Evolutionary conservation across 2,888 invertebrate species (phyloP).

Genomic region (Drosophila cognata): DNA sequence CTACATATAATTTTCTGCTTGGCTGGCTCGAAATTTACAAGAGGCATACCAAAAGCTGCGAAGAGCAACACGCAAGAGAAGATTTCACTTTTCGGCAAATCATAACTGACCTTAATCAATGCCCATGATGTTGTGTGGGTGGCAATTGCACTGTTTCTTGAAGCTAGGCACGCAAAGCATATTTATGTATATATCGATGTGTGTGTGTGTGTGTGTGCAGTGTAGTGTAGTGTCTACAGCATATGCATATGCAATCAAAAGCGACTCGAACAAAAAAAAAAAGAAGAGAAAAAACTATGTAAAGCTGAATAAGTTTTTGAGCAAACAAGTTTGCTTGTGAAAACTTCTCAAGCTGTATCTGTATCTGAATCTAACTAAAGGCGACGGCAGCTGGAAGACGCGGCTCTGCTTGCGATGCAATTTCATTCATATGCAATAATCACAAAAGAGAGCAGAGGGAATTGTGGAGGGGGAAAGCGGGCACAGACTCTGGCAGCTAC

Average conservation of each 20-base stretch:
- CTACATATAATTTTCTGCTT: constrained; percentile 37
- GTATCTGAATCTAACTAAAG: constrained; percentile 31
- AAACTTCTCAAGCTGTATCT: constrained; percentile 71
- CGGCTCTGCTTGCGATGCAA: constrained; percentile 47
- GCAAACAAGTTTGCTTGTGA: constrained; percentile 72
- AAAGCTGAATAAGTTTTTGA: constrained; percentile 28
- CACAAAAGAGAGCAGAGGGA: constrained; percentile 2
- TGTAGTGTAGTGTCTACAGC: constrained; percentile 27
- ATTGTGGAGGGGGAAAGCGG: neutral
- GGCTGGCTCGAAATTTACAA: constrained; percentile 29
- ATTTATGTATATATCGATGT: neutral
- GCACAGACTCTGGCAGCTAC: constrained; percentile 43
- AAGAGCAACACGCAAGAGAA: constrained; percentile 35
- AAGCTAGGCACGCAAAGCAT: constrained; percentile 17
- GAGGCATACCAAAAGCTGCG: constrained; percentile 6
- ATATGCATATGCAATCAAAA: constrained; percentile 62
- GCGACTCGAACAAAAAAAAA: constrained; percentile 33
- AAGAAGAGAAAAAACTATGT: constrained; percentile 1
- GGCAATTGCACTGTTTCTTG: constrained; percentile 37
- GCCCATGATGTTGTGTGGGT: constrained; percentile 55
- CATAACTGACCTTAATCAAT: constrained; percentile 77
- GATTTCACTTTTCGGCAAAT: constrained; percentile 70
- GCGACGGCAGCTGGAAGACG: constrained; percentile 58
- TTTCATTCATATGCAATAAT: constrained; percentile 74
- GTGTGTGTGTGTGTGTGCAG: neutral